Conservation (phyloP, 2,888 invertebrate species). For the Argyra leucocephala region DNA sequence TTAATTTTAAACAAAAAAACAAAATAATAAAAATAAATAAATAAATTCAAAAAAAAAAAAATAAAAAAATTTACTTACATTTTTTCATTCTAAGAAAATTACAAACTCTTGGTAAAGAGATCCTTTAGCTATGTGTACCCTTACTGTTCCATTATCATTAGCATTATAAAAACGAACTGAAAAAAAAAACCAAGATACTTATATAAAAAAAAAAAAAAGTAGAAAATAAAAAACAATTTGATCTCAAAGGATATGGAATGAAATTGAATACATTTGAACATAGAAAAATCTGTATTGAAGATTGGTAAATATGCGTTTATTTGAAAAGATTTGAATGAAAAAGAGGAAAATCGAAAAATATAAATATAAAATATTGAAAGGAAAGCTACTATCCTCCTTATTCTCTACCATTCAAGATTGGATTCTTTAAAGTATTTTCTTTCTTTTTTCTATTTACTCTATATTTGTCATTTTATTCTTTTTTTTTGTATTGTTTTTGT, state of each 20-base stretch:
- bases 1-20: neutral
- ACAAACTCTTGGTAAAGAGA: no score
- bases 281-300: neutral
- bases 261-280: neutral
- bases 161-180: neutral
- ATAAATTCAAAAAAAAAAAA: no score
- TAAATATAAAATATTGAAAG: neutral
- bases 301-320: constrained; percentile 3
- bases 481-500: no score
- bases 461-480: neutral
- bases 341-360: neutral
- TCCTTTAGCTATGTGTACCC: no score
- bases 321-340: neutral
- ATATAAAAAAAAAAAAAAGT: neutral
- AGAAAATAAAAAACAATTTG: neutral
- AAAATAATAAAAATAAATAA: neutral
- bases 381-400: neutral
- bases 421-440: neutral
- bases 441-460: neutral
- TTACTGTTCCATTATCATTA: neutral
- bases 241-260: neutral
- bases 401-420: neutral
- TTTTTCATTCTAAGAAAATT: no score
- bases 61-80: no score
- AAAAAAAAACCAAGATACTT: no score